phyloP scores from a whole-genome alignment of 2,113 vertebrate species.

The Psilopsiagon aurifrons region DNA sequence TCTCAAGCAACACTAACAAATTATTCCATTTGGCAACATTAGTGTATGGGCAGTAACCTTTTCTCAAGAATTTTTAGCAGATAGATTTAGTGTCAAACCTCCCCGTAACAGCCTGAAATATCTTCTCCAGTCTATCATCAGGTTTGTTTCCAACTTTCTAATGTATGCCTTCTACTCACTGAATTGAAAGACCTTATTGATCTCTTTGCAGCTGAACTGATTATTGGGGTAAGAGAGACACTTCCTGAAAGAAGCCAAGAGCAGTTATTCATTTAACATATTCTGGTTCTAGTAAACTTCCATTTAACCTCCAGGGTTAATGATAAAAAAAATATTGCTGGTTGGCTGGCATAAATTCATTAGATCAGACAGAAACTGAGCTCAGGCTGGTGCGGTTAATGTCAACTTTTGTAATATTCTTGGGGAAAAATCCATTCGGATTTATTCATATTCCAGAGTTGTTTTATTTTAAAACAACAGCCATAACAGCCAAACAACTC shows the following conservation, averaged over 20 bases:
- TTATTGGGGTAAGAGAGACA: conserved; percentile 53
- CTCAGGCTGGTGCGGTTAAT: conserved; percentile 23
- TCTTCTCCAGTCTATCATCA: background rate
- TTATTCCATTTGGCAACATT: conserved; percentile 46
- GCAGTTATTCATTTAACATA: conserved; percentile 55
- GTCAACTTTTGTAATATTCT: conserved; percentile 4
- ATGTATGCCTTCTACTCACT: conserved; percentile 32
- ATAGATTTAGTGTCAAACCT: conserved; percentile 56
- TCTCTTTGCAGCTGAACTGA: conserved; percentile 41
- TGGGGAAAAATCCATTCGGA: background rate
- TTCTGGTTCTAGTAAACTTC: conserved; percentile 53
- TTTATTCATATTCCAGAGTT: background rate
- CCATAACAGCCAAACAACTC: background rate
- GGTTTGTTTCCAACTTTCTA: conserved; percentile 39
- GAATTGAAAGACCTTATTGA: conserved; percentile 60
- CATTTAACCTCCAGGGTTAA: conserved; percentile 59
- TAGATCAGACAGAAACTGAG: conserved; percentile 42
- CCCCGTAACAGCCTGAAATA: background rate
- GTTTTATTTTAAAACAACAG: background rate
- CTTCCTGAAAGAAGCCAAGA: conserved; percentile 35
- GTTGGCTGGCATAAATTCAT: conserved; percentile 38
- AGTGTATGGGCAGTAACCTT: conserved; percentile 50
- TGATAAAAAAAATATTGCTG: conserved; percentile 31
- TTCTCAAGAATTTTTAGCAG: conserved; percentile 46
- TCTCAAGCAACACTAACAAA: background rate